Evolutionary conservation across 64 coral and sea anemone species (phyloP), one percentile per base, ranked within the genome.

Genomic region (Pocillopora damicornis): DNA sequence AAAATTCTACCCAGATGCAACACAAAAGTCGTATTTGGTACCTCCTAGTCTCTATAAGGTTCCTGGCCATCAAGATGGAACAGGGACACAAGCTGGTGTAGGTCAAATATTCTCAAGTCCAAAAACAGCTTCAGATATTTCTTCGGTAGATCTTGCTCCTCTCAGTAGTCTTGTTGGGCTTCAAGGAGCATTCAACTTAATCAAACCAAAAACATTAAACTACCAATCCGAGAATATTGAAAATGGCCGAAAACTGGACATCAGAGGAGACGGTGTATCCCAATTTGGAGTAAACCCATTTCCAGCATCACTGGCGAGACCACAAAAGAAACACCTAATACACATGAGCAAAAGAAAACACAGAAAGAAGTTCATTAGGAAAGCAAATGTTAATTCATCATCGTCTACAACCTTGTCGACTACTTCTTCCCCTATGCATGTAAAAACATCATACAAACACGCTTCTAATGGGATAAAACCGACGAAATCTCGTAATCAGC

Each of bases 241-340:
- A 66, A 66, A 42, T 73, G 65, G 26, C 9, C 81, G 58, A 42
- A 85, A 36, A 6, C 38, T 72, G 20, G 18, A 15, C 12, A 25
- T 25, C 2, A 58, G 51, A 25, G 64, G 16, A 71, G 37, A 37
- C 10, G 18, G 57, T 15, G 15, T 25, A 37, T 12, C 81, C 13
- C 81, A 51, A 85, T 58, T 57, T 20, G 18, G 18, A 11, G n/a
- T 42, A 12, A 85, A 56, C 30, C 65, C 81, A 26, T 14, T 58
- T 56, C 81, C 10, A 72, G 81, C 18, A 5, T 7, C 6, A 58
- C 18, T 25, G 20, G 81, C 2, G 11, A 42, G 68, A 13, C 15
- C 63, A 18, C 37, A 85, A 73, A 85, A 85, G 81, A 85, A 85
- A 58, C 37, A 73, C 8, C 17, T 58, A 56, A 85, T 85, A 85